Percentiles rank a stretch among this genome's conserved stretches.
Conservation (phyloP, 1,140 invertebrate species). For the Papilio xuthus region DNA sequence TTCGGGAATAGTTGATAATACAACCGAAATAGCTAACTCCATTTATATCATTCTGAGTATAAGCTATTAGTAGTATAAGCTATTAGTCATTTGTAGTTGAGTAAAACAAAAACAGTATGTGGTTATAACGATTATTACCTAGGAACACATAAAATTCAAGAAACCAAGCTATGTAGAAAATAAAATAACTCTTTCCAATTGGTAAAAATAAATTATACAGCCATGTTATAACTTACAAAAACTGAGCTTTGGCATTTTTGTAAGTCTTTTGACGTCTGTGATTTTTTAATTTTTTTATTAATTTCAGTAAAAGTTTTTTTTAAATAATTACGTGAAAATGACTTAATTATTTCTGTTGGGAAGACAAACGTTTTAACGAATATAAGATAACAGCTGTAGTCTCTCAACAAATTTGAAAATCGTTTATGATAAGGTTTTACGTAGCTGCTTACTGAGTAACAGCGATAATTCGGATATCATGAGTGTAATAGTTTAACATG, state of each 20-base stretch:
- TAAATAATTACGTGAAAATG: background rate
- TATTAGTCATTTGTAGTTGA: background rate
- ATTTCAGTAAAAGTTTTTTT: background rate
- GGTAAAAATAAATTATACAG: no score
- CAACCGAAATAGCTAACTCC: background rate
- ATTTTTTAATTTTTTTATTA: no score
- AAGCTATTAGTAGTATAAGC: no score
- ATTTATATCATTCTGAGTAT: background rate
- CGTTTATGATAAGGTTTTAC: constrained; percentile 23
- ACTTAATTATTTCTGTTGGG: background rate
- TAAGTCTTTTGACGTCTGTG: no score
- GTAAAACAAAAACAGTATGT: background rate
- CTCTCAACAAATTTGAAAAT: constrained; percentile 12
- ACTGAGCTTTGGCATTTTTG: no score
- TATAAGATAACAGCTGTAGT: constrained; percentile 6
- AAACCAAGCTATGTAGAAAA: no score
- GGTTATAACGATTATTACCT: background rate
- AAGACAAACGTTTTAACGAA: background rate
- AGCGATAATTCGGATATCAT: constrained; percentile 5
- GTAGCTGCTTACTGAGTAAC: constrained; percentile 10
- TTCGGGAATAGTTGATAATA: constrained; percentile 13
- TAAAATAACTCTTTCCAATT: no score
- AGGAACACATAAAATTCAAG: no score
- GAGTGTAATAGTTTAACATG: constrained; percentile 12
- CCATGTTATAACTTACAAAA: no score